Evolutionary conservation across 2,888 invertebrate species (phyloP).

Genomic region (Morpho achilles): DNA sequence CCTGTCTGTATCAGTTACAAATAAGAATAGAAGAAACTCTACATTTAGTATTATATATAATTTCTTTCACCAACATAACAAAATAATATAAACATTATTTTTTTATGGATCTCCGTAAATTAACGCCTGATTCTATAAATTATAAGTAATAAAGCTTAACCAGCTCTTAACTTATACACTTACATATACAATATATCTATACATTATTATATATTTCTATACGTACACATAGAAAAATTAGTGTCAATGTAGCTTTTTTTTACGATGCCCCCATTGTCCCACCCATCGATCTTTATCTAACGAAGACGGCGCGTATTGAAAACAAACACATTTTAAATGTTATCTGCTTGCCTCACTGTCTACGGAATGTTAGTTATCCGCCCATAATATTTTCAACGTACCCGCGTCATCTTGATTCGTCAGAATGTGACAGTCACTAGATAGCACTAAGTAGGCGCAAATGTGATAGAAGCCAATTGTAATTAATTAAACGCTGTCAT

Average conservation of each 20-base stretch:
- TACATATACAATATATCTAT: too few species aligned
- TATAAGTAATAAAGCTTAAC: too few species aligned
- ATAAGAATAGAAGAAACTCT: too few species aligned
- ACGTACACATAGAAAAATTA: neutral
- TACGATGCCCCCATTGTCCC: constrained; percentile 3
- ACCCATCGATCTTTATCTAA: constrained; percentile 7
- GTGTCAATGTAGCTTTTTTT: neutral
- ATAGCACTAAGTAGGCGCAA: constrained; percentile 16
- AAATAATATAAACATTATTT: too few species aligned
- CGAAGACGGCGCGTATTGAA: constrained; percentile 12
- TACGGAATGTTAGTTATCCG: constrained; percentile 29
- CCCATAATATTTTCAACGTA: constrained; percentile 16
- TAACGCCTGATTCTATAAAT: too few species aligned
- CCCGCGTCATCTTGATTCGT: constrained; percentile 25
- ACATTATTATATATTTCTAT: too few species aligned
- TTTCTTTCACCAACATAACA: too few species aligned
- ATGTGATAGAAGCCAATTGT: constrained; percentile 19
- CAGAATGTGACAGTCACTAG: constrained; percentile 14
- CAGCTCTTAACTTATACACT: too few species aligned
- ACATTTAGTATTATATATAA: too few species aligned
- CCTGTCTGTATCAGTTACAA: too few species aligned
- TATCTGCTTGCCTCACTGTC: constrained; percentile 29
- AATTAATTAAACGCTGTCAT: constrained; percentile 15
- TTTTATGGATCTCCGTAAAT: too few species aligned
- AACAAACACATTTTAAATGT: constrained; percentile 11